Conservation (phyloP, 2,113 vertebrate genomes). For the Sceloporus undulatus region DNA sequence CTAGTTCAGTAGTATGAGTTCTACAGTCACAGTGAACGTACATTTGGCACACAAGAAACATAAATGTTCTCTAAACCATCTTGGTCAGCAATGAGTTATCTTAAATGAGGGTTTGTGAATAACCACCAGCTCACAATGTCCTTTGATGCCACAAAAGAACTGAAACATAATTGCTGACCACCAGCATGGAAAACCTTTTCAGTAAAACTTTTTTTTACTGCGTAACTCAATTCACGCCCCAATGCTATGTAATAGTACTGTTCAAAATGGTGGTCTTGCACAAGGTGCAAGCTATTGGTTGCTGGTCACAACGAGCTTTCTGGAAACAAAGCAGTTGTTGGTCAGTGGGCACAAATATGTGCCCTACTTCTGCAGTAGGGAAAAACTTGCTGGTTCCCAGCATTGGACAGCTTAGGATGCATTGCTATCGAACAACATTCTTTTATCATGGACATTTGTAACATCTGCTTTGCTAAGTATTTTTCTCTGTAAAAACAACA, state of each 20-base stretch:
- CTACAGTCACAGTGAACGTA: neutral
- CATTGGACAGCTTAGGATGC: no score
- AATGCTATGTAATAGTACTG: neutral
- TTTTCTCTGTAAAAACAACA: neutral
- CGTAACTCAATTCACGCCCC: neutral
- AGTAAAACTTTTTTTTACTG: neutral
- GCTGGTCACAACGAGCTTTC: no score
- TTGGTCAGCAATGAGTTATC: neutral
- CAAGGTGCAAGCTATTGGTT: no score
- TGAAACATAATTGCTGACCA: neutral
- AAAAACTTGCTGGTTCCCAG: no score
- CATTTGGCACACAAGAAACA: no score
- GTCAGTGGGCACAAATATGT: no score
- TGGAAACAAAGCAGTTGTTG: no score
- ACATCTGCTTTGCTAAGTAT: no score
- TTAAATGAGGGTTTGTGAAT: neutral
- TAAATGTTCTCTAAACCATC: neutral
- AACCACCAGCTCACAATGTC: neutral
- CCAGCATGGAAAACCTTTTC: no score
- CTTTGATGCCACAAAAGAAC: neutral
- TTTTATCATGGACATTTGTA: neutral
- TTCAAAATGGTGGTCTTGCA: no score
- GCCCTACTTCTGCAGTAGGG: no score
- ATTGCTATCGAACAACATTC: no score
- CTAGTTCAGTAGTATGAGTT: neutral